Base-by-base conservation (phyloP, 1,140 invertebrate genomes). In the Stratiolaelaps scimitus region DNA sequence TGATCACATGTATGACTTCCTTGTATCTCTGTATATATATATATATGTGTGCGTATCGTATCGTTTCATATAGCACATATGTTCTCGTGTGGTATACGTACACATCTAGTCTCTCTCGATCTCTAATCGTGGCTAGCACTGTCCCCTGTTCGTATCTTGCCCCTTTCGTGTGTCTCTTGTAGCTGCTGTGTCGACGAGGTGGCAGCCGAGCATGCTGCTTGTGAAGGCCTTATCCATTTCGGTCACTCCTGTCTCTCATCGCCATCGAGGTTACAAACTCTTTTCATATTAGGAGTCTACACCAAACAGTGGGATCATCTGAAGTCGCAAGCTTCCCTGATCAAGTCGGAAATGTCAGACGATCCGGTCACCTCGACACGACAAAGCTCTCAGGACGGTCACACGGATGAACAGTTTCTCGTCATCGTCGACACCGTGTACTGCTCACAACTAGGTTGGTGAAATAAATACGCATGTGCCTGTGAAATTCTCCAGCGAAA, bases 111-210 rank as follows among this genome's bases (percentile, higher is more conserved):
- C n/a, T n/a, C n/a, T n/a, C n/a, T n/a, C n/a, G n/a, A n/a, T n/a
- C n/a, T 30, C 17, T 30, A 34, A 67, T 43, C 1, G 7, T 19
- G 13, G 19, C n/a, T 26, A 7, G 6, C n/a, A n/a, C n/a, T 28
- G 44, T n/a, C 43, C 23, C 26, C 13, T 68, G 19, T 40, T 48
- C 68, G 28, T 28, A n/a, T 68, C 30, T 28, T 64, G 64, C 1
- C 43, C 17, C 26, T 65, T n/a, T 53, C 64, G 44, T 28, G 67
- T 44, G 70, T 68, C 77, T 79, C 68, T n/a, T n/a, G n/a, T 72
- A 85, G 89, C 75, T 97, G 92, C 75, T 97, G 92, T 77, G 84
- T 92, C 6, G 92, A 97, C 78, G 88, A 91, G 76, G 82, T 92
- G 43, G 85, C 89, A 45, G 88, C 89, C 5, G 82, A 87, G 74